Percentiles rank a stretch among this genome's conserved stretches.
Conservation (phyloP, 53 echinoderm and acorn worm species). For the Luidia sarsii region DNA sequence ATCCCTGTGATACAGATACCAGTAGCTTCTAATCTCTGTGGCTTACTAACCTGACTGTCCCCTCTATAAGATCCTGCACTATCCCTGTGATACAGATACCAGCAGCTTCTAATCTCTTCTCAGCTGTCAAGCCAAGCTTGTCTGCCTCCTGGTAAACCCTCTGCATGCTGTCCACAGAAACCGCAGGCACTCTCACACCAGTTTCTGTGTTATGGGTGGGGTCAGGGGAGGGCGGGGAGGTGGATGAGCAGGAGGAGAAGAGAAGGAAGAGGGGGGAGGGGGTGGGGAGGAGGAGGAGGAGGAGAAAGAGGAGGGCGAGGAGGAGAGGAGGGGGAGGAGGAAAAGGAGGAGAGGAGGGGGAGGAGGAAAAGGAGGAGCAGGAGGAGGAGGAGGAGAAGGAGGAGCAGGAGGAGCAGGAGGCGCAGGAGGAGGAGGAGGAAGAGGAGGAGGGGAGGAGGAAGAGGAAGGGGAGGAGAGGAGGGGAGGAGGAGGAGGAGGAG, state of each 20-base stretch:
- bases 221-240: neutral
- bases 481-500: neutral
- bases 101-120: slow-evolving; percentile 80
- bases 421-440: too few species aligned
- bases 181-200: slow-evolving; percentile 73
- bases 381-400: neutral
- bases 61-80: slow-evolving; percentile 65
- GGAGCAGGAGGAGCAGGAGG: too few species aligned
- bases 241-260: too few species aligned
- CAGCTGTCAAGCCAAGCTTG: slow-evolving; percentile 65
- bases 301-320: neutral
- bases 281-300: neutral
- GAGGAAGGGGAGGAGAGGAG: neutral
- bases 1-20: too few species aligned
- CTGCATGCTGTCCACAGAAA: slow-evolving; percentile 61
- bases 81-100: slow-evolving; percentile 72
- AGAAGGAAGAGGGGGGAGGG: too few species aligned
- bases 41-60: slow-evolving; percentile 23
- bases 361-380: neutral
- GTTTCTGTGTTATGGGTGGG: slow-evolving; percentile 44
- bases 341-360: neutral
- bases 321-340: neutral
- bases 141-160: slow-evolving; percentile 68
- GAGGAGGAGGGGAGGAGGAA: neutral
- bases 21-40: too few species aligned